Percentiles rank a stretch among this genome's conserved stretches.
Evolutionary conservation across 2,888 invertebrate species (phyloP).

Genomic region (Chydorus sphaericus): DNA sequence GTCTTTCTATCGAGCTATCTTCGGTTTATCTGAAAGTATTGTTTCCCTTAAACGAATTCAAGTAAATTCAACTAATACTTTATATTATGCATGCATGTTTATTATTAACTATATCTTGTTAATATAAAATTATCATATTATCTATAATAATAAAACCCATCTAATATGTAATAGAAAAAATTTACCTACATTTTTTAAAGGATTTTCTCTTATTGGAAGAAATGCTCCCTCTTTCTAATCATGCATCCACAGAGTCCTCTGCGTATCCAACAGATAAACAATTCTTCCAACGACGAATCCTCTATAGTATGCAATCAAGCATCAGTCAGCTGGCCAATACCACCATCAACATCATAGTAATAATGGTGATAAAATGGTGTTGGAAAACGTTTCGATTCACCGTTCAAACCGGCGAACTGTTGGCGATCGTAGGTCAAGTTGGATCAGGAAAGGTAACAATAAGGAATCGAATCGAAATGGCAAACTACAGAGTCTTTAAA

Average conservation of each 20-base stretch:
- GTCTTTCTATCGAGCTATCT: constrained; percentile 71
- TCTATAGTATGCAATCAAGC: neutral
- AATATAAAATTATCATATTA: too few relatives aligned
- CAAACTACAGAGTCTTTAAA: too few relatives aligned
- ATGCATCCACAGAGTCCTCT: too few relatives aligned
- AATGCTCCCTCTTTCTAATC: too few relatives aligned
- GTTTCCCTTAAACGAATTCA: constrained; percentile 55
- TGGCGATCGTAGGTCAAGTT: constrained; percentile 58
- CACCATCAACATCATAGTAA: too few relatives aligned
- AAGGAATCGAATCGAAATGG: too few relatives aligned
- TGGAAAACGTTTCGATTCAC: constrained; percentile 7
- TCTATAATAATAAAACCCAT: too few relatives aligned
- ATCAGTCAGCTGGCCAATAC: constrained; percentile 10
- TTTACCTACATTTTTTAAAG: constrained; percentile 18
- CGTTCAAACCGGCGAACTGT: constrained; percentile 24
- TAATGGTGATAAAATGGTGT: neutral
- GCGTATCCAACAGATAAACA: neutral
- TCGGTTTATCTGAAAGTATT: constrained; percentile 60
- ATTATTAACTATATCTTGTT: too few relatives aligned
- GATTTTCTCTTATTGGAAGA: constrained; percentile 18
- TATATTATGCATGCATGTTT: constrained; percentile 16
- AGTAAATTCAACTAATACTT: constrained; percentile 21
- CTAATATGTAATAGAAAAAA: too few relatives aligned
- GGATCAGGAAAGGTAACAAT: constrained; percentile 59
- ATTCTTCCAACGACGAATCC: neutral